These are phyloP conservation scores for Melanostoma mellinum DNA, from an alignment of 2,888 invertebrate genomes.

Conservation along the genomic window DNA sequence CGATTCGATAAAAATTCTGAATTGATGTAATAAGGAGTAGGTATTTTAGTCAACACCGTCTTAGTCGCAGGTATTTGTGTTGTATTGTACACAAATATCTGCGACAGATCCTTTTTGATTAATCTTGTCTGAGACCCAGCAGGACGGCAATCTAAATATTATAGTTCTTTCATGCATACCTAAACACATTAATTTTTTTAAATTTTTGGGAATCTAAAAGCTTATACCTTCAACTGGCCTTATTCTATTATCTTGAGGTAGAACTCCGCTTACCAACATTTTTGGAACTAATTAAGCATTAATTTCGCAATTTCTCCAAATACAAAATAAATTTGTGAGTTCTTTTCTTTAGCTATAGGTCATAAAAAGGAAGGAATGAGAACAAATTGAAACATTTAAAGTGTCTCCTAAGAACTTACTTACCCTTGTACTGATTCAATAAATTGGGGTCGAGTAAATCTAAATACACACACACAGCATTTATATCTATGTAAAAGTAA, in stretches of 20 bases:
- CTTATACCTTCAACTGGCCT: constrained; percentile 6
- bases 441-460: constrained; percentile 52
- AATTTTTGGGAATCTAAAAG: constrained; percentile 37
- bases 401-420: constrained; percentile 49
- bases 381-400: constrained; percentile 35
- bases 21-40: too few relatives aligned
- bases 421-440: constrained; percentile 61
- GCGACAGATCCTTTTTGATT: not conserved
- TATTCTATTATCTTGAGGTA: constrained; percentile 16
- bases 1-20: too few relatives aligned
- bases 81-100: too few relatives aligned
- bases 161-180: not conserved
- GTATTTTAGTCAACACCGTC: too few relatives aligned
- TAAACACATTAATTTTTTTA: constrained; percentile 36
- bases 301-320: not conserved
- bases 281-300: constrained; percentile 20
- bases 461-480: constrained; percentile 40
- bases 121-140: constrained; percentile 21
- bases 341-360: not conserved
- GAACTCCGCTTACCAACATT: constrained; percentile 39
- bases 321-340: not conserved
- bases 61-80: too few relatives aligned
- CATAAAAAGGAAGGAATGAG: constrained; percentile 18
- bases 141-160: not conserved
- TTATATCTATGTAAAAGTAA: constrained; percentile 8